These are phyloP conservation scores for Zaprionus lachaisei DNA, from an alignment of 1,140 invertebrate genomes.

Conservation along the genomic window DNA sequence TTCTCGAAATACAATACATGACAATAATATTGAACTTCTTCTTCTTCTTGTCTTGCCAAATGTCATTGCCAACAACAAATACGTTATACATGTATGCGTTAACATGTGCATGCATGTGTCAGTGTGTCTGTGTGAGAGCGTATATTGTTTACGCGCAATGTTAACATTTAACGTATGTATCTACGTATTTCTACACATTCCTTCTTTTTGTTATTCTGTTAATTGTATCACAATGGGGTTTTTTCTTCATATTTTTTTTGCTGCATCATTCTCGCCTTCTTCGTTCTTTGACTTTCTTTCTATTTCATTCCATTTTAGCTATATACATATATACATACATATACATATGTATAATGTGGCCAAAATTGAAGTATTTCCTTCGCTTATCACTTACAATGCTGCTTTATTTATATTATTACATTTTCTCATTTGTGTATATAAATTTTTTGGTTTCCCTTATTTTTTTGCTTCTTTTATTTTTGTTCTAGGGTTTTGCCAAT, in stretches of 20 bases:
- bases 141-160: constrained; percentile 40
- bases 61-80: constrained; percentile 37
- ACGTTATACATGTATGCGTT: constrained; percentile 29
- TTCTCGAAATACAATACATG: constrained; percentile 63
- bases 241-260: constrained; percentile 25
- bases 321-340: neutral
- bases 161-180: constrained; percentile 54
- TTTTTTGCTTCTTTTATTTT: constrained; percentile 13
- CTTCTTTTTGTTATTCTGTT: constrained; percentile 21
- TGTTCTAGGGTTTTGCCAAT: constrained; percentile 23
- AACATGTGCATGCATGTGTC: constrained; percentile 15
- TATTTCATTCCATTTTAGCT: constrained; percentile 32
- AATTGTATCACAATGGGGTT: constrained; percentile 54
- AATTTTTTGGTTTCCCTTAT: constrained; percentile 17
- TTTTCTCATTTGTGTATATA: constrained; percentile 13
- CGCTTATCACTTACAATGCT: constrained; percentile 65
- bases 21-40: constrained; percentile 46
- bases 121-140: constrained; percentile 7
- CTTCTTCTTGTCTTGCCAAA: constrained; percentile 29
- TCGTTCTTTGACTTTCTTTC: neutral
- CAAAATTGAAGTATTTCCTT: constrained; percentile 38
- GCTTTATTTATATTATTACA: constrained; percentile 37
- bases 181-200: constrained; percentile 54
- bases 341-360: constrained; percentile 19
- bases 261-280: neutral